Evolutionary conservation across 2,888 invertebrate genomes (phyloP).

Genomic region (Microctonus hyperodae): DNA sequence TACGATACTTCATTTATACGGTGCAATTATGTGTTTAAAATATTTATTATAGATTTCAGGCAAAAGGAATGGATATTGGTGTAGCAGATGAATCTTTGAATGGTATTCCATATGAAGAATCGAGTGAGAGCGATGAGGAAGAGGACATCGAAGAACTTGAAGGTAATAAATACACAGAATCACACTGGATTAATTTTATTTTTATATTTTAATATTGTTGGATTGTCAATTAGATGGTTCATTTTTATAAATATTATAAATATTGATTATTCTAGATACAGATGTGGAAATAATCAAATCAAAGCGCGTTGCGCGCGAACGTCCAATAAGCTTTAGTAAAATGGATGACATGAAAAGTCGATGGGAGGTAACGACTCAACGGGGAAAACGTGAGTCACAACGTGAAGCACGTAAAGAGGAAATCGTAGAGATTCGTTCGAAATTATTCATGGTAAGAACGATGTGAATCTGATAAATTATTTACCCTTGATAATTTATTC

Average conservation of each 20-base stretch:
- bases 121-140: conserved; percentile 73
- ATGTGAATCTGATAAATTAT: conserved; percentile 9
- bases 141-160: conserved; percentile 63
- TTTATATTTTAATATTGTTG: no score
- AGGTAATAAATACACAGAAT: conserved; percentile 50
- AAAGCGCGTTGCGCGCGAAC: conserved; percentile 71
- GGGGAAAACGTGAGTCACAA: conserved; percentile 67
- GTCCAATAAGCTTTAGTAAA: conserved; percentile 80
- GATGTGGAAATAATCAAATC: conserved; percentile 71
- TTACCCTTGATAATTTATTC: no score
- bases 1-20: no score
- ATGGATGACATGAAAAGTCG: conserved; percentile 85
- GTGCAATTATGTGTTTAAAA: background rate
- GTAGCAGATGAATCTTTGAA: conserved; percentile 79
- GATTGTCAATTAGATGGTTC: background rate
- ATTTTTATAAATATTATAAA: conserved; percentile 9
- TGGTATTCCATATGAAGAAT: conserved; percentile 76
- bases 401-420: conserved; percentile 88
- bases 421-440: conserved; percentile 84
- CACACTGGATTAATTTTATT: no score
- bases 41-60: conserved; percentile 72
- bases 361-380: conserved; percentile 71
- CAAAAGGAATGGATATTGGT: conserved; percentile 83
- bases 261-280: conserved; percentile 62
- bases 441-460: conserved; percentile 76